Evolutionary conservation across 2,888 invertebrate species (phyloP).

Genomic region (Entomobrya multifasciata): DNA sequence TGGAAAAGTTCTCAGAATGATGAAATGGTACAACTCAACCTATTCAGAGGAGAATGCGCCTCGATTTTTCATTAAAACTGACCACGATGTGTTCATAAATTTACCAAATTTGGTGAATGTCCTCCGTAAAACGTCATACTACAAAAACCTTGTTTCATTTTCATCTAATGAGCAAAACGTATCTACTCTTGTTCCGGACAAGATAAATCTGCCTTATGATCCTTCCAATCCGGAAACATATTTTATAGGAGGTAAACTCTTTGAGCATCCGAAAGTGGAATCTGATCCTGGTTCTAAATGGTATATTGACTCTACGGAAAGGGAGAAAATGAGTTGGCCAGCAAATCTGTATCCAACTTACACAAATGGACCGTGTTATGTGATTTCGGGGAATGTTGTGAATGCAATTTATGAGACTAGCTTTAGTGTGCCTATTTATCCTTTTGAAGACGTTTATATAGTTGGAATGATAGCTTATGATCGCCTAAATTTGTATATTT

Average conservation of each 20-base stretch:
- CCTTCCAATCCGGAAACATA: slow-evolving; percentile 35
- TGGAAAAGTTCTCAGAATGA: slow-evolving; percentile 67
- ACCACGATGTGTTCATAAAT: slow-evolving; percentile 70
- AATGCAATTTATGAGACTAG: slow-evolving; percentile 49
- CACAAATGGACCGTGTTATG: slow-evolving; percentile 66
- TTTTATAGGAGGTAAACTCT: slow-evolving; percentile 62
- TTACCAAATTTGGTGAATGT: slow-evolving; percentile 54
- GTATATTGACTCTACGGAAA: slow-evolving; percentile 56
- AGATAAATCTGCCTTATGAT: slow-evolving; percentile 6
- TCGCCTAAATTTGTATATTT: slow-evolving; percentile 53
- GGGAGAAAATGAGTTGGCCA: slow-evolving; percentile 50
- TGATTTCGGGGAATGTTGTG: slow-evolving; percentile 57
- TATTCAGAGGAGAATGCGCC: slow-evolving; percentile 50
- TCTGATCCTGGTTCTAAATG: slow-evolving; percentile 65
- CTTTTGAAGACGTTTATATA: slow-evolving; percentile 71
- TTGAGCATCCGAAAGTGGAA: slow-evolving; percentile 30
- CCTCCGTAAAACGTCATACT: slow-evolving; percentile 48
- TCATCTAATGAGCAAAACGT: not conserved
- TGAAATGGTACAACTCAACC: slow-evolving; percentile 67
- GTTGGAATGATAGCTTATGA: slow-evolving; percentile 62
- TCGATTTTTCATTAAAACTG: slow-evolving; percentile 63
- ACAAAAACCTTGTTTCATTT: slow-evolving; percentile 22
- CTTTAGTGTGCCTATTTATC: slow-evolving; percentile 64
- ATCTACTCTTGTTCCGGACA: slow-evolving; percentile 9
- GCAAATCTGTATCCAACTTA: slow-evolving; percentile 52